These are phyloP conservation scores for Blastobasis lacticolella DNA, from an alignment of 2,888 invertebrate genomes.

Conservation along the genomic window DNA sequence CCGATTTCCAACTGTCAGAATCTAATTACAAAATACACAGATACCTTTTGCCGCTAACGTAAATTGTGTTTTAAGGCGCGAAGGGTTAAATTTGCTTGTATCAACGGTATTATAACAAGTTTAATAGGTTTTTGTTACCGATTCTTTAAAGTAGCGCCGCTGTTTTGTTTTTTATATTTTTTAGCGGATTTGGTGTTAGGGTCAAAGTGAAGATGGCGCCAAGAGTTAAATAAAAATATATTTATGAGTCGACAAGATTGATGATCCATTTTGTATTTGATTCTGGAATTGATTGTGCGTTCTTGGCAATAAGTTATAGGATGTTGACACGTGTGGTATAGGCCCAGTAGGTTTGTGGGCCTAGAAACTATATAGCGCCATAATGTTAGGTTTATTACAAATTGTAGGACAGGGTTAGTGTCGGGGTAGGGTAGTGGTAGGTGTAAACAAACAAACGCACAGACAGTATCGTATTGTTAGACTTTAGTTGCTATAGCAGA, in stretches of 20 bases:
- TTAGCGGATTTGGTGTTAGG: slow-evolving; percentile 54
- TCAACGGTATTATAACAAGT: slow-evolving; percentile 18
- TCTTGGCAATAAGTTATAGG: neutral
- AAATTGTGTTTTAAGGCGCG: slow-evolving; percentile 18
- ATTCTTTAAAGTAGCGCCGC: slow-evolving; percentile 57
- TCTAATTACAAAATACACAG: slow-evolving; percentile 57
- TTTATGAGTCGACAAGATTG: slow-evolving; percentile 39
- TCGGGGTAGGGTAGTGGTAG: too few species aligned
- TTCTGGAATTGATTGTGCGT: slow-evolving; percentile 15
- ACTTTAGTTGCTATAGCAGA: too few species aligned
- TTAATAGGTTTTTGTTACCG: slow-evolving; percentile 50
- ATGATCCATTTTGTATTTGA: slow-evolving; percentile 45
- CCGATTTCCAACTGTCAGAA: slow-evolving; percentile 65
- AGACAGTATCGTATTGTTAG: too few species aligned
- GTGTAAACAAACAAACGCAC: too few species aligned
- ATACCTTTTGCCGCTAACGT: slow-evolving; percentile 15
- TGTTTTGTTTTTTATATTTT: slow-evolving; percentile 39
- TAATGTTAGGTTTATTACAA: too few species aligned
- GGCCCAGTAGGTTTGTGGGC: neutral
- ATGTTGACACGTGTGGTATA: neutral
- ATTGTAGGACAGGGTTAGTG: too few species aligned
- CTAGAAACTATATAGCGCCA: neutral
- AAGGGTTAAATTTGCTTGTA: slow-evolving; percentile 24
- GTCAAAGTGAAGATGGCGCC: slow-evolving; percentile 60
- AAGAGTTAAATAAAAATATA: slow-evolving; percentile 15